Base-by-base conservation (phyloP, 37 sponge, comb jelly and placozoan genomes). In the Hexactinellida sp. region DNA sequence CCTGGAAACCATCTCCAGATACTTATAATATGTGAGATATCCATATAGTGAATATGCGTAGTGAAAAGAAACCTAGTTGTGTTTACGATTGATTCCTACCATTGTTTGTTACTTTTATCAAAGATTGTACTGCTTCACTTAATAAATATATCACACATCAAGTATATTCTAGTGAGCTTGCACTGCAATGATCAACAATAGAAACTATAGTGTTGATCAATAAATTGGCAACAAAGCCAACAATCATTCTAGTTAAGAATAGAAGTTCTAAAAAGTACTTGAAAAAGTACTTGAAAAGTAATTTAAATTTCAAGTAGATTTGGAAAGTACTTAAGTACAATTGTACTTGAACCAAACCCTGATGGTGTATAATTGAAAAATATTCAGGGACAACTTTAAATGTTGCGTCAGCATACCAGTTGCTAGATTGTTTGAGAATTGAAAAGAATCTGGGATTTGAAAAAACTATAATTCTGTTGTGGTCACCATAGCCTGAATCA, bases 221-320 rank as follows among this genome's bases (percentile, higher is more conserved):
- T 63, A 25, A 63, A 63, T 63, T 63, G 76, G 76, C 76, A 63
- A 63, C 21, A 63, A 10, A 25, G 76, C 28, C 76, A 63, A 63
- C 21, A 63, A 3, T 28, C 76, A 63, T 63, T 63, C 76, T 63
- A 63, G 76, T 63, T 63, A 63, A 63, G 25, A 63, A 28, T 63
- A 63, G 76, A 63, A 63, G 76, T 63, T 63, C 76, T 23, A 63
- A n/a, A 63, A 63, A 32, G 76, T 63, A 63, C 76, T 63, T 63
- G 21, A 63, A n/a, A 63, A 63, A 32, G 76, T 63, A 63, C 76
- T 63, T 63, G 76, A 63, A 63, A 63, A 63, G 76, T 63, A 63
- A 63, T 63, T 63, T 63, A 63, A 63, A 63, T 63, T 63, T 63
- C 76, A 63, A 63, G 76, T 63, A 63, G 19, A 63, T 63, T 63